Conservation (phyloP, 2,113 vertebrate species). For the Periophthalmodon schlosseri region DNA sequence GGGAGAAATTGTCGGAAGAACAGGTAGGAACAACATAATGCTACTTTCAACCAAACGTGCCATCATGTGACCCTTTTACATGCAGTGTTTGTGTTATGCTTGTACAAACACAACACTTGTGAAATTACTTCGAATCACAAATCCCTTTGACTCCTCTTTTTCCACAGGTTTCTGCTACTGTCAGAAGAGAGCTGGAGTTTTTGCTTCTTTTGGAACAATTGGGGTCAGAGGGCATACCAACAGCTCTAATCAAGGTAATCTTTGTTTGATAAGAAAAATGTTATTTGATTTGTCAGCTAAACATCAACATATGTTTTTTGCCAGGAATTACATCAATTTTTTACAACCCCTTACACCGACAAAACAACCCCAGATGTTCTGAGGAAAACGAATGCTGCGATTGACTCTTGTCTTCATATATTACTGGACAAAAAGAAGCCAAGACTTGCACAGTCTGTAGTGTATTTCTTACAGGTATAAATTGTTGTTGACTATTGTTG, state of each 20-base stretch:
- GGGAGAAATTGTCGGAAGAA: slow-evolving; percentile 83
- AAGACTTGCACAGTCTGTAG: slow-evolving; percentile 78
- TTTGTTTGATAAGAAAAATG: neutral
- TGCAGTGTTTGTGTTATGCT: neutral
- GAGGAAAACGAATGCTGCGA: slow-evolving; percentile 45
- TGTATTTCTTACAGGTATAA: slow-evolving; percentile 81
- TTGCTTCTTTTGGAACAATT: slow-evolving; percentile 89
- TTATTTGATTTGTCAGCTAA: neutral
- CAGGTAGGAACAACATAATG: slow-evolving; percentile 74
- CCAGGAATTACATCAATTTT: slow-evolving; percentile 86
- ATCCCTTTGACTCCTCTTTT: neutral
- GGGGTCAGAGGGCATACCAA: slow-evolving; percentile 75
- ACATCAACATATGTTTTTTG: slow-evolving; percentile 13
- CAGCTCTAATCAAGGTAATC: slow-evolving; percentile 79
- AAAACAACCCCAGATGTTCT: slow-evolving; percentile 44
- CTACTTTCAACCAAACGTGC: neutral
- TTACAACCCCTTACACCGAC: slow-evolving; percentile 62
- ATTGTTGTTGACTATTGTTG: neutral
- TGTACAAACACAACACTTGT: neutral
- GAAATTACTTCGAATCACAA: neutral
- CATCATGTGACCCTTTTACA: neutral
- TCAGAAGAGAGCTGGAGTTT: slow-evolving; percentile 86
- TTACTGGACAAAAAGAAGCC: slow-evolving; percentile 79
- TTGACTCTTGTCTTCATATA: slow-evolving; percentile 78
- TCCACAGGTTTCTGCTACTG: slow-evolving; percentile 64